phyloP scores from a whole-genome alignment of 2,888 invertebrate genomes.

The Cetonia aurata region DNA sequence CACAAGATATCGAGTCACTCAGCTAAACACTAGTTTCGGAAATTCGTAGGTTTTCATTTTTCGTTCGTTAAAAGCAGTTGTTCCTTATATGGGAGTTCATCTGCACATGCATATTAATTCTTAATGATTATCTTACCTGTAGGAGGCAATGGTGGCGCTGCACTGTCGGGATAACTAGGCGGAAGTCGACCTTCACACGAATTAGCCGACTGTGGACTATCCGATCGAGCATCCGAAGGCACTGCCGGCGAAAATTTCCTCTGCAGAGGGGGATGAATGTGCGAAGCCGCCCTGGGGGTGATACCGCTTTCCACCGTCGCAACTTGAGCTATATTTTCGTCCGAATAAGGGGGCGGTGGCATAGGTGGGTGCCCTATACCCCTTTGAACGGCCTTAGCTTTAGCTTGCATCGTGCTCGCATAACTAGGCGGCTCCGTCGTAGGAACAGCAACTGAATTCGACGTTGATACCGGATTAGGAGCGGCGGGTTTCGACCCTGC shows the following conservation, averaged over 20 bases:
- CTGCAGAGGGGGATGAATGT: conserved; percentile 74
- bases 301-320: conserved; percentile 67
- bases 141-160: conserved; percentile 67
- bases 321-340: conserved; percentile 62
- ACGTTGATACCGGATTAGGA: conserved; percentile 62
- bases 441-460: conserved; percentile 67
- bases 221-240: conserved; percentile 69
- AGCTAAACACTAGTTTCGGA: no score
- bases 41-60: no score
- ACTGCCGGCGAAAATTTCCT: conserved; percentile 77
- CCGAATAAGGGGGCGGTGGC: conserved; percentile 77
- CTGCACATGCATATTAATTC: no score
- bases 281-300: conserved; percentile 67
- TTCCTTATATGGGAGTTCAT: no score
- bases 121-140: conserved; percentile 57
- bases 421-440: conserved; percentile 93
- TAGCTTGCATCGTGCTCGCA: conserved; percentile 89
- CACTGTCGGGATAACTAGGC: conserved; percentile 62
- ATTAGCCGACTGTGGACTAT: conserved; percentile 68
- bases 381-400: conserved; percentile 76
- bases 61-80: no score
- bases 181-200: conserved; percentile 69
- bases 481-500: conserved; percentile 63
- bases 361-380: conserved; percentile 76
- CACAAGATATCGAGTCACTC: no score